A percentile compares a stretch with the other conserved stretches of the same genome.
Conservation (phyloP, 2,888 invertebrate species). For the Drosophila colorata region DNA sequence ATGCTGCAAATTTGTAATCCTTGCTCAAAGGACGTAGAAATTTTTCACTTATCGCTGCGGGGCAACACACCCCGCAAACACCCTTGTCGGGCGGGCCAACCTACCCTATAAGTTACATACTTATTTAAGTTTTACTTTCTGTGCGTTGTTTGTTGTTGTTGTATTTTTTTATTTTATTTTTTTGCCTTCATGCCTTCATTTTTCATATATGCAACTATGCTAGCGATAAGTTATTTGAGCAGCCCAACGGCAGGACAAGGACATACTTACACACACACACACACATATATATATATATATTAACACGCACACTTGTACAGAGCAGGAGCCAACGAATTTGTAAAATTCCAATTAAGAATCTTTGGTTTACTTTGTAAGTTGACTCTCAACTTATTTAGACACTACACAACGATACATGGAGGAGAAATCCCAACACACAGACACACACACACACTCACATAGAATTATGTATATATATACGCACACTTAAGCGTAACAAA, state of each 20-base stretch:
- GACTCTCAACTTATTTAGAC: conserved; percentile 81
- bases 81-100: conserved; percentile 20
- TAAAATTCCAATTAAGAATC: conserved; percentile 83
- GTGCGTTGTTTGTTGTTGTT: conserved; percentile 25
- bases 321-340: conserved; percentile 73
- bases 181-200: conserved; percentile 65
- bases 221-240: conserved; percentile 76
- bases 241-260: conserved; percentile 54
- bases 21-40: conserved; percentile 68
- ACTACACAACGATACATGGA: conserved; percentile 74
- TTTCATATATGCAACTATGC: conserved; percentile 76
- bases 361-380: conserved; percentile 82
- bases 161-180: conserved; percentile 34
- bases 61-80: conserved; percentile 42
- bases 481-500: conserved; percentile 72
- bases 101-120: conserved; percentile 56
- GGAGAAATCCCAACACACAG: conserved; percentile 68
- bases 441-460: conserved; percentile 14
- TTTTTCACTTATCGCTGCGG: conserved; percentile 77
- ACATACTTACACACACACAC: conserved; percentile 13
- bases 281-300: not conserved
- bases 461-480: conserved; percentile 9
- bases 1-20: conserved; percentile 81
- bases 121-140: conserved; percentile 70
- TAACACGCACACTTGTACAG: not conserved